A percentile compares a stretch with the other conserved stretches of the same genome.
Evolutionary conservation across 92 coral and sea anemone genomes (phyloP).

Genomic region (Micromussa lordhowensis): DNA sequence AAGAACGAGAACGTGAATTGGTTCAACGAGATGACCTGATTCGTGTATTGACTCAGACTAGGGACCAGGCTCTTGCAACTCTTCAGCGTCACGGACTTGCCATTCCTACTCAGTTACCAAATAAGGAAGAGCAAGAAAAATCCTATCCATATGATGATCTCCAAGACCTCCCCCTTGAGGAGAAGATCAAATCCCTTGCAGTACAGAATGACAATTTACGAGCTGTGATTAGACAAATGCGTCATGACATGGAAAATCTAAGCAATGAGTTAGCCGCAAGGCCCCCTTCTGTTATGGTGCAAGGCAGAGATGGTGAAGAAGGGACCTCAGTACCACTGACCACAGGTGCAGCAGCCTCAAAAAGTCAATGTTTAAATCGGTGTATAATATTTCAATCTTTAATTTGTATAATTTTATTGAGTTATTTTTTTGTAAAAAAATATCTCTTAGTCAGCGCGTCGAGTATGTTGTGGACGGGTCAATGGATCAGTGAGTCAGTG

Average conservation of each 20-base stretch:
- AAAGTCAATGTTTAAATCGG: not conserved
- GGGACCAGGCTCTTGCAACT: constrained; percentile 89
- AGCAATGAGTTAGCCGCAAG: constrained; percentile 77
- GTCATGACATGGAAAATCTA: constrained; percentile 93
- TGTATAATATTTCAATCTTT: not conserved
- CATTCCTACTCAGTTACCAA: constrained; percentile 85
- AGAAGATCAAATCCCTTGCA: constrained; percentile 52
- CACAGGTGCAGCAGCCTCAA: constrained; percentile 48
- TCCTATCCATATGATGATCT: not conserved
- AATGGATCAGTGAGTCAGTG: too few relatives aligned
- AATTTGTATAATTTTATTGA: not conserved
- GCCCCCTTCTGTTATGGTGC: constrained; percentile 75
- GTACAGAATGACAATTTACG: constrained; percentile 82
- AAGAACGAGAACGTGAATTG: constrained; percentile 82
- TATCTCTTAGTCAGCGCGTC: too few relatives aligned
- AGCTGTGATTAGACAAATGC: constrained; percentile 92
- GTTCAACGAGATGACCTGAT: constrained; percentile 83
- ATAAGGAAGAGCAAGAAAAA: constrained; percentile 57
- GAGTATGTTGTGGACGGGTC: too few relatives aligned
- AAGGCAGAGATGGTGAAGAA: constrained; percentile 46
- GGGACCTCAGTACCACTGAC: constrained; percentile 76
- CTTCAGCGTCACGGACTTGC: constrained; percentile 95
- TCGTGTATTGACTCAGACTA: constrained; percentile 82
- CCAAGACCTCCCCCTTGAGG: constrained; percentile 46
- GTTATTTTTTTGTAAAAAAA: too few relatives aligned